Evolutionary conservation across 2,113 vertebrate species (phyloP), one percentile per base, ranked within the genome.

Genomic region (Prietella phreatophila): DNA sequence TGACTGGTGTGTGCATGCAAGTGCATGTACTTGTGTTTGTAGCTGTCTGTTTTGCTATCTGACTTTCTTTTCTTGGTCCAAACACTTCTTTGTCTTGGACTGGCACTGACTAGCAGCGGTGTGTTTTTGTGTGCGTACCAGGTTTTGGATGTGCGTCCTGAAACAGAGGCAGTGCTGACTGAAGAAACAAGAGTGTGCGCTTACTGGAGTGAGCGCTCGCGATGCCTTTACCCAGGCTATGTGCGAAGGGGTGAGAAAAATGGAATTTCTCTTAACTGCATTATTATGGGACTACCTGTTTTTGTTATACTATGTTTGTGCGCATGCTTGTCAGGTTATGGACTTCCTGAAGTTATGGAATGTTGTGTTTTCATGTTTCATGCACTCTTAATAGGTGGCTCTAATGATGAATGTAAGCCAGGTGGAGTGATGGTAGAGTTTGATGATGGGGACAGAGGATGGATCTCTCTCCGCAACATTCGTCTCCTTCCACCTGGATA

Each of bases 191-290:
- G 98, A 61, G 98, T 99, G 89, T 99, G 98, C 0, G 97, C 98
- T 87, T 98, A 98, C 91, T 99, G 98, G 98, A 99, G 97, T 89
- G 97, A 98, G 90, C 97, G 98, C 60, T 98, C 97, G 0, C 97
- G 97, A 20, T 99, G 97, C 91, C 94, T 99, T 6, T 99, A 99
- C 69, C 98, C 98, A 0, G 98, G 98, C 87, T 97, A 96, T 0
- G 97, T 99, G 73, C 95, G 96, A 91, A 95, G 95, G 96, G 97
- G 98, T 98, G 85, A 94, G 95, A 65, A 20, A 86, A 19, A 13
- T 13, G 0, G 2, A 33, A 63, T 56, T 63, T 63, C 55, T 50
- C 55, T 36, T 81, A 58, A 58, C 3, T 81, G 56, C 56, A 82
- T 42, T 27, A 27, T 75, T 56, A 10, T 27, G 13, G 15, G 39